Percentiles rank a stretch among this genome's conserved stretches.
phyloP scores from a whole-genome alignment of 2,888 invertebrate genomes.

The Aspidapion aeneum region DNA sequence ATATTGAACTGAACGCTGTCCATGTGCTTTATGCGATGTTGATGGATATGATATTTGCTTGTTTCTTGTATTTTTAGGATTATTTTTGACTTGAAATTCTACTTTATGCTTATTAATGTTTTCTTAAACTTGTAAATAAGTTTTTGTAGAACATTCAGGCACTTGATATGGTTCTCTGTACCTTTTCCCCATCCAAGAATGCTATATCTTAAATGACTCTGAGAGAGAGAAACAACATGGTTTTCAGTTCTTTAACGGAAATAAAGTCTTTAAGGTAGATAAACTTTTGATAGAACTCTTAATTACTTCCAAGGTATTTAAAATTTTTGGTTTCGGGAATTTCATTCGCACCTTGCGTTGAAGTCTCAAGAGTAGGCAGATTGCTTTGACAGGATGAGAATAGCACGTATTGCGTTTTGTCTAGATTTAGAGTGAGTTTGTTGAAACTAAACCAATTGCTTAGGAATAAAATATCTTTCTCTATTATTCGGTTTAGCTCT shows the following conservation, averaged over 20 bases:
- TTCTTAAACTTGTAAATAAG: background rate
- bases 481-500: slow-evolving; percentile 3
- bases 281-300: background rate
- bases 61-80: background rate
- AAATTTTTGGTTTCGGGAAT: background rate
- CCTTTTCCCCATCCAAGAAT: background rate
- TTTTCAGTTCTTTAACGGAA: background rate
- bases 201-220: background rate
- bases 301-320: background rate
- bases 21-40: background rate
- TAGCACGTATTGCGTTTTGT: slow-evolving; percentile 6
- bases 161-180: background rate
- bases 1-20: background rate
- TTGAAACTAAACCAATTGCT: slow-evolving; percentile 9
- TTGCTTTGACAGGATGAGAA: slow-evolving; percentile 4
- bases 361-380: too few relatives aligned
- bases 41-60: background rate
- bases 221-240: background rate
- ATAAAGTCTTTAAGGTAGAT: background rate
- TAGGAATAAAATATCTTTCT: slow-evolving; percentile 8
- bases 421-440: slow-evolving; percentile 11
- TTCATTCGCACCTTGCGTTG: background rate
- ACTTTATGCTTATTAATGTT: background rate
- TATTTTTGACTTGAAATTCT: background rate
- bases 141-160: background rate